Conservation (phyloP, 1,140 invertebrate species). For the Eciton burchellii region DNA sequence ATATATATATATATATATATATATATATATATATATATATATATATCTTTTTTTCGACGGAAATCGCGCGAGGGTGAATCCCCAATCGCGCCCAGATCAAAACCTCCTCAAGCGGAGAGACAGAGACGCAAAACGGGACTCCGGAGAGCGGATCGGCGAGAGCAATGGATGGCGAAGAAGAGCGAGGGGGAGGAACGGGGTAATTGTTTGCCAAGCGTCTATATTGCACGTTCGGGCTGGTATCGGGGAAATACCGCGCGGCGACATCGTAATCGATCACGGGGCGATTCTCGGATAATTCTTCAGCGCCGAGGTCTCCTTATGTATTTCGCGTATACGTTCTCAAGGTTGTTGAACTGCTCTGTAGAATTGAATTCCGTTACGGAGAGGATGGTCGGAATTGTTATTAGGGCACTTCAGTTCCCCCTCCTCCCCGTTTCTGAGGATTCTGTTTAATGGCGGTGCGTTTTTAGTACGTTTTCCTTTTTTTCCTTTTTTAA, state of each 20-base stretch:
- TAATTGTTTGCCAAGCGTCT: constrained; percentile 68
- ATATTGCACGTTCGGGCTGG: constrained; percentile 64
- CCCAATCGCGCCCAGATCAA: constrained; percentile 62
- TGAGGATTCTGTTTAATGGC: not conserved
- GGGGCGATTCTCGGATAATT: constrained; percentile 44
- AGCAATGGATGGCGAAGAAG: not conserved
- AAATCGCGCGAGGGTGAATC: constrained; percentile 65
- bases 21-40: no score
- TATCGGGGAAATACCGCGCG: constrained; percentile 51
- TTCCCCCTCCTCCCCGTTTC: not conserved
- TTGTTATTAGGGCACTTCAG: no score
- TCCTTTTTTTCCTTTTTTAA: no score
- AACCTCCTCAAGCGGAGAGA: constrained; percentile 65
- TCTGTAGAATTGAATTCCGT: not conserved
- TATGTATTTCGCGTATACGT: not conserved
- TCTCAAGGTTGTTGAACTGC: not conserved
- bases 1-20: no score
- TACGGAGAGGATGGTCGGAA: no score
- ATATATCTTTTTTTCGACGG: constrained; percentile 65
- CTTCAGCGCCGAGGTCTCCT: constrained; percentile 8
- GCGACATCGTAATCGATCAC: constrained; percentile 60
- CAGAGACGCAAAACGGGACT: constrained; percentile 29
- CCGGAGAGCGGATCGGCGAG: not conserved
- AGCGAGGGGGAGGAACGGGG: constrained; percentile 14
- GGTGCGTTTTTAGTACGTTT: no score